A percentile compares a stretch with the other conserved stretches of the same genome.
Conservation (phyloP, 2,797 vertebrate species). For the Cyprinodon diabolis region DNA sequence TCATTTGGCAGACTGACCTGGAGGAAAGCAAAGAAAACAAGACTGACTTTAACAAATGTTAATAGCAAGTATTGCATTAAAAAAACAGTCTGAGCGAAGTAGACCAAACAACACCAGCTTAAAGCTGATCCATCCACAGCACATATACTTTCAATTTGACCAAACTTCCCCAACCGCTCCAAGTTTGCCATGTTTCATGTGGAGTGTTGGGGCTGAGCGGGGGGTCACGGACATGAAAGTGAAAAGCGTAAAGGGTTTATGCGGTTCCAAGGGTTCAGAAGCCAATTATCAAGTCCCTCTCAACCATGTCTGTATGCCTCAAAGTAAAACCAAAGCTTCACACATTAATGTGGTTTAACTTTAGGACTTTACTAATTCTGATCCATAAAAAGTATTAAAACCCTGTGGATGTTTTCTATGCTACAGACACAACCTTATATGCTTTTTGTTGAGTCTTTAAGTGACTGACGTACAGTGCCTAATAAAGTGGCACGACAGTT, state of each 20-base stretch:
- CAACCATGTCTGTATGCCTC: not conserved
- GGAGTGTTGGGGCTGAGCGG: not conserved
- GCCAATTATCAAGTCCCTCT: not conserved
- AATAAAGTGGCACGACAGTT: not conserved
- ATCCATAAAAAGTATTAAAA: not conserved
- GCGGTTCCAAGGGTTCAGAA: not conserved
- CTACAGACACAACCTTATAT: not conserved
- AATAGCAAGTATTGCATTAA: constrained; percentile 18
- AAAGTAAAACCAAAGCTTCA: not conserved
- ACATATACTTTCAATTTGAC: not conserved
- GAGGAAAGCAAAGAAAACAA: constrained; percentile 47
- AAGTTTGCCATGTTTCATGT: not conserved
- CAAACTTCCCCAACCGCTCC: not conserved
- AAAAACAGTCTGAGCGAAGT: constrained; percentile 5
- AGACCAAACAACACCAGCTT: not conserved
- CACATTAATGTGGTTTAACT: not conserved
- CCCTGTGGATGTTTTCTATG: not conserved
- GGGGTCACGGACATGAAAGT: no score
- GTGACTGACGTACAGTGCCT: not conserved
- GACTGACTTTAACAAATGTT: constrained; percentile 37
- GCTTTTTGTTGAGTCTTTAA: not conserved
- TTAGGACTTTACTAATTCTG: not conserved
- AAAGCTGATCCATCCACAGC: not conserved
- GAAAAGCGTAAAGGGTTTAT: not conserved
- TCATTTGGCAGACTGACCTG: constrained; percentile 93